A percentile compares a stretch with the other conserved stretches of the same genome.
Evolutionary conservation across 64 coral and sea anemone genomes (phyloP).

Genomic region (Dendrophyllia cribrosa): DNA sequence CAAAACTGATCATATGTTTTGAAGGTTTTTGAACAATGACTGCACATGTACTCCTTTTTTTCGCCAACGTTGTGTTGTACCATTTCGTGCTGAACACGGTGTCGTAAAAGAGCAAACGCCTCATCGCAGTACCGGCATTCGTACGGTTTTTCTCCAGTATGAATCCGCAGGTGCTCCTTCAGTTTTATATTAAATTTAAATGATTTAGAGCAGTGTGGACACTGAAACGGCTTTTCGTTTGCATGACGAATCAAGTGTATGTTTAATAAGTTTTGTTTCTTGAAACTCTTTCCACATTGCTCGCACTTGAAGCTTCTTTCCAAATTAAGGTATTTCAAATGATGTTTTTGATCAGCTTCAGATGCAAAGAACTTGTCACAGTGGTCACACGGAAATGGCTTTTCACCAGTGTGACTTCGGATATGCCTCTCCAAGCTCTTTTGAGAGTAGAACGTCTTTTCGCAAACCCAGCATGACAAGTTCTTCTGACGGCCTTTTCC

Average conservation of each 20-base stretch:
- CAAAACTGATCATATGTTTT: neutral
- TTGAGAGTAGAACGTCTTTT: neutral
- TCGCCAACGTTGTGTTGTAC: neutral
- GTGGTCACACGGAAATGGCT: neutral
- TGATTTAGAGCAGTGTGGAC: slow-evolving; percentile 9
- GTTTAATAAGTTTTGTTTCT: neutral
- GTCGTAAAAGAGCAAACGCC: neutral
- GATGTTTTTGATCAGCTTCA: neutral
- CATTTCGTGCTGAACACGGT: neutral
- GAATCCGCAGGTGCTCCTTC: neutral
- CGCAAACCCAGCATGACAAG: neutral
- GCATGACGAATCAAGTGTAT: neutral
- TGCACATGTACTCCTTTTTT: neutral
- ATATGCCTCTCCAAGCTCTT: neutral
- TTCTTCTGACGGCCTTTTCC: neutral
- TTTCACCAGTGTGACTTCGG: neutral
- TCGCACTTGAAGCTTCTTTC: slow-evolving; percentile 36
- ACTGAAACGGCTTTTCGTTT: slow-evolving; percentile 18
- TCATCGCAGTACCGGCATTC: neutral
- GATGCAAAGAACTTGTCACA: slow-evolving; percentile 23
- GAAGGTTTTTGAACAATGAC: neutral
- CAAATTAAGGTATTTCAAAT: neutral
- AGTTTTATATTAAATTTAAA: neutral
- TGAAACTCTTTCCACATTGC: slow-evolving; percentile 26
- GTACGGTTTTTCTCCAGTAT: slow-evolving; percentile 25